phyloP scores from a whole-genome alignment of 1,140 invertebrate species.

The Euschistus heros region DNA sequence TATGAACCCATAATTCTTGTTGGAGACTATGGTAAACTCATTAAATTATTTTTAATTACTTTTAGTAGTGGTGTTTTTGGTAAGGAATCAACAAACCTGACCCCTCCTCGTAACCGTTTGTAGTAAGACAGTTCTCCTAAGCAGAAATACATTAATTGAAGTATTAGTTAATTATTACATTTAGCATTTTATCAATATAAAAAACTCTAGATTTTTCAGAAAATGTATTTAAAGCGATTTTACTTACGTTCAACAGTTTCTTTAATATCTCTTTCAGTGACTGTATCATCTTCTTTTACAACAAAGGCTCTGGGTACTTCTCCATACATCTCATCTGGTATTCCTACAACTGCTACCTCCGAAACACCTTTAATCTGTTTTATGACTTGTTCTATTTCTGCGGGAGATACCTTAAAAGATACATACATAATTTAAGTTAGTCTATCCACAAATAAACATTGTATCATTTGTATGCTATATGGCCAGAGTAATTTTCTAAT shows the following conservation, averaged over 20 bases:
- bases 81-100: conserved; percentile 10
- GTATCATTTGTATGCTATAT: too few relatives aligned
- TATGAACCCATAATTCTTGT: too few relatives aligned
- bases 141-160: not conserved
- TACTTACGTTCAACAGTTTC: conserved; percentile 46
- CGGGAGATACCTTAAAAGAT: conserved; percentile 37
- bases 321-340: conserved; percentile 84
- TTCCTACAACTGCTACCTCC: conserved; percentile 89
- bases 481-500: not conserved
- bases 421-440: not conserved
- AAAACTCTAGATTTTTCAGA: not conserved
- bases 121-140: conserved; percentile 13
- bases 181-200: not conserved
- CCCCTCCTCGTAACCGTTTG: conserved; percentile 19
- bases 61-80: conserved; percentile 2
- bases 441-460: not conserved
- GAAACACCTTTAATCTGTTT: conserved; percentile 72
- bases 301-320: conserved; percentile 94
- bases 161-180: not conserved
- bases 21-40: too few relatives aligned
- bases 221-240: not conserved
- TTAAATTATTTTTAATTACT: too few relatives aligned
- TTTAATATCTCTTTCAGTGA: conserved; percentile 54
- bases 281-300: conserved; percentile 62
- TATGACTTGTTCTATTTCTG: conserved; percentile 87